Evolutionary conservation across 2,797 vertebrate species (phyloP).

Genomic region (Phataginus tetradactyla): DNA sequence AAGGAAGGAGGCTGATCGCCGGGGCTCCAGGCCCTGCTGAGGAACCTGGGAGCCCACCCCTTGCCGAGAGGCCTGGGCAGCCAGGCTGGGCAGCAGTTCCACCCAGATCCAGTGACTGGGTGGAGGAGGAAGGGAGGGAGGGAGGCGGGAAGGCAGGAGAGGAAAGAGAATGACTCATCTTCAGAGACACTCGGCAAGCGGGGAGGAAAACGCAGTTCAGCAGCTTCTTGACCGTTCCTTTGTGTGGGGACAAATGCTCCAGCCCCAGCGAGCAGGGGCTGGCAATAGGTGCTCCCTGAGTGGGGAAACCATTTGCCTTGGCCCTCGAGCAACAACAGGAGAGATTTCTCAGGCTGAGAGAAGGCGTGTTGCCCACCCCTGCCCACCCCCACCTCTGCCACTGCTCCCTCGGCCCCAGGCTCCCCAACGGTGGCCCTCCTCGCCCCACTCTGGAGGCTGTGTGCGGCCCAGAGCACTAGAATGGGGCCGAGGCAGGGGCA

Average conservation of each 20-base stretch:
- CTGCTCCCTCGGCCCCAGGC: neutral
- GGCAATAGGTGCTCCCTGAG: neutral
- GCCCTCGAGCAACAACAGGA: neutral
- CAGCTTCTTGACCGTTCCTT: conserved; percentile 51
- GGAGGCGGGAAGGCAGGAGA: neutral
- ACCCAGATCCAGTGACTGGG: neutral
- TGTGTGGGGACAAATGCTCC: neutral
- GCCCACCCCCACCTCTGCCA: neutral
- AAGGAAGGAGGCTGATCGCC: neutral
- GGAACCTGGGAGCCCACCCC: neutral
- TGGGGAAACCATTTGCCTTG: neutral
- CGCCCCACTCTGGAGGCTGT: neutral
- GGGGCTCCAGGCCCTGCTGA: neutral
- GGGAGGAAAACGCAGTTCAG: neutral
- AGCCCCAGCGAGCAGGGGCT: neutral
- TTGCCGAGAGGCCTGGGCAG: neutral
- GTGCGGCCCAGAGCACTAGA: neutral
- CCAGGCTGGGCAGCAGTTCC: neutral
- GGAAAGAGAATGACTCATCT: conserved; percentile 44
- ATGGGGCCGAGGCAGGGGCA: neutral
- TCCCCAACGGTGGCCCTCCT: neutral
- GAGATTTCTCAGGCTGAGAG: neutral
- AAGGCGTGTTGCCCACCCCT: neutral
- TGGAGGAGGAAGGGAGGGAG: neutral
- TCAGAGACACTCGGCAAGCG: neutral